A percentile compares a stretch with the other conserved stretches of the same genome.
Evolutionary conservation across 2,113 vertebrate genomes (phyloP).

Genomic region (Alligator sinensis): DNA sequence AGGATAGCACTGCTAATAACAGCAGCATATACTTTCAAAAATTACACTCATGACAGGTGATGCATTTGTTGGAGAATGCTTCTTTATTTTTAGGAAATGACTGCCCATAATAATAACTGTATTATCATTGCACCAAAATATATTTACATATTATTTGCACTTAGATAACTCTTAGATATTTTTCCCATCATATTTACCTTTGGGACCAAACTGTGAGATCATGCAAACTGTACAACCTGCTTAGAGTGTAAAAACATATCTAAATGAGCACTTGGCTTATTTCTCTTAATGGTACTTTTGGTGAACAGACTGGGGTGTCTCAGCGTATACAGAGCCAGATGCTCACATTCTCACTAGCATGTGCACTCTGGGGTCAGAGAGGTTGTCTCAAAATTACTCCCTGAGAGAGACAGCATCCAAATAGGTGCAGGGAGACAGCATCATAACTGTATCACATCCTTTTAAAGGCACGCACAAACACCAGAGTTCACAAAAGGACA

Average conservation of each 20-base stretch:
- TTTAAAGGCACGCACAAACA: not conserved
- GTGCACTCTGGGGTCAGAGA: not conserved
- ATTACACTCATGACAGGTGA: not conserved
- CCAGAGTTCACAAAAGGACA: not conserved
- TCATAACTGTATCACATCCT: not conserved
- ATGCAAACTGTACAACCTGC: not conserved
- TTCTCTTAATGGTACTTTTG: not conserved
- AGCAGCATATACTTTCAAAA: not conserved
- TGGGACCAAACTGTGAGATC: conserved; percentile 12
- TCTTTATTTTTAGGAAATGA: not conserved
- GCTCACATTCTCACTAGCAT: not conserved
- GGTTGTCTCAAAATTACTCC: not conserved
- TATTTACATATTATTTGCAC: conserved; percentile 27
- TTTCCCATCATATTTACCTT: not conserved
- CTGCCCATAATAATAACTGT: not conserved
- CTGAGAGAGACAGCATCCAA: not conserved
- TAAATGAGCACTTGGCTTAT: not conserved
- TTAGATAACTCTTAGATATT: not conserved
- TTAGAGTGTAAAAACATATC: not conserved
- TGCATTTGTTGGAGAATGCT: not conserved
- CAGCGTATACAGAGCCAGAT: not conserved
- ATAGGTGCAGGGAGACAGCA: not conserved
- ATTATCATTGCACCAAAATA: conserved; percentile 3
- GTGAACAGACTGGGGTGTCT: not conserved
- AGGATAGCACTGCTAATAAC: not conserved